Percentiles rank a stretch among this genome's conserved stretches.
phyloP scores from a whole-genome alignment of 2,888 invertebrate species.

The Minunthozetes semirufus region DNA sequence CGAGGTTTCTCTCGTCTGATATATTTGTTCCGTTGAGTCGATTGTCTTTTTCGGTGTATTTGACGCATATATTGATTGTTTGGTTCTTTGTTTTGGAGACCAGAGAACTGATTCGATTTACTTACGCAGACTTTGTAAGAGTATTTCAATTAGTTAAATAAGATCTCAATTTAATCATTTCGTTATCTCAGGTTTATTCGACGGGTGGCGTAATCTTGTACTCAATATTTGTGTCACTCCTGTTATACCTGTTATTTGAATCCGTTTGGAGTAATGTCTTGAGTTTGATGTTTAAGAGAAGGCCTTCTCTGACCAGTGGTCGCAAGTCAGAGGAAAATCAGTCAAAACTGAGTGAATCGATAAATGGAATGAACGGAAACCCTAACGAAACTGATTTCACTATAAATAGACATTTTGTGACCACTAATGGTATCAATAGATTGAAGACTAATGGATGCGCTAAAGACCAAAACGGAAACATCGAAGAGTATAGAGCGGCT shows the following conservation, averaged over 20 bases:
- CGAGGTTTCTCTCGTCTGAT: slow-evolving; percentile 33
- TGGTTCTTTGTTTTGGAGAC: slow-evolving; percentile 30
- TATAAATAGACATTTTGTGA: not conserved
- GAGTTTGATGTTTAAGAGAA: not conserved
- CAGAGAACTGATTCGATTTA: slow-evolving; percentile 8
- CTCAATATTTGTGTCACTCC: not conserved
- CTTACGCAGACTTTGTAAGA: slow-evolving; percentile 12
- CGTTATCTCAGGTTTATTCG: slow-evolving; percentile 6
- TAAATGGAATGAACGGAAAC: not conserved
- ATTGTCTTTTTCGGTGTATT: slow-evolving; percentile 32
- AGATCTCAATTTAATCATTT: too few species aligned
- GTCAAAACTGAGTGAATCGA: not conserved
- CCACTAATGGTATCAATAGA: not conserved
- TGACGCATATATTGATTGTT: slow-evolving; percentile 35
- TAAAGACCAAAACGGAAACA: not conserved
- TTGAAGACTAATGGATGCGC: not conserved
- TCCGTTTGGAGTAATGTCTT: slow-evolving; percentile 15
- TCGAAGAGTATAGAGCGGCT: not conserved
- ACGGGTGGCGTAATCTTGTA: slow-evolving; percentile 18
- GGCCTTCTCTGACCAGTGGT: not conserved
- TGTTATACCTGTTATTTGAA: slow-evolving; percentile 3
- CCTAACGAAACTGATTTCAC: not conserved
- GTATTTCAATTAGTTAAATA: too few species aligned
- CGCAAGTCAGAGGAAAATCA: not conserved
- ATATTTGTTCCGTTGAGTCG: slow-evolving; percentile 28